phyloP scores from a whole-genome alignment of 2,113 vertebrate species.

The Ciconia boyciana region DNA sequence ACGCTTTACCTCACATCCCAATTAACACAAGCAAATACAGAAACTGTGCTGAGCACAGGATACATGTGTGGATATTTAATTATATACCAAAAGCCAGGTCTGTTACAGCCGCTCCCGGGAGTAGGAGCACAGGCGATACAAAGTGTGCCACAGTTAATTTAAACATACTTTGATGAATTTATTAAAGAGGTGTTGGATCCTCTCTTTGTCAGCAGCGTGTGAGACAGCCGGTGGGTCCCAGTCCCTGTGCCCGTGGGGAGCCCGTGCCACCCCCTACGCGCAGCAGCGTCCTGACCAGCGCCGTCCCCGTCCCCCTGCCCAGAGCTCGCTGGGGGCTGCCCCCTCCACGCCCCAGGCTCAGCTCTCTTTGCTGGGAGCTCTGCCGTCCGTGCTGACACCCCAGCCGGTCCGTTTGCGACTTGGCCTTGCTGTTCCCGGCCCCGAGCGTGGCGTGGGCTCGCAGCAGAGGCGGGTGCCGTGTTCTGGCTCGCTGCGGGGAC shows the following conservation, averaged over 20 bases:
- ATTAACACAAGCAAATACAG: conserved; percentile 45
- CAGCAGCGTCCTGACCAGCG: background rate
- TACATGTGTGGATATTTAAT: conserved; percentile 58
- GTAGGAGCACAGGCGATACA: background rate
- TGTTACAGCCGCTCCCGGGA: conserved; percentile 10
- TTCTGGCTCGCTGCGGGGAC: background rate
- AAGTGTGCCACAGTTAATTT: background rate
- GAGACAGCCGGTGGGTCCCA: background rate
- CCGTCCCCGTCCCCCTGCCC: background rate
- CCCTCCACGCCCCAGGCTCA: background rate
- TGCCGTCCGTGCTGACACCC: background rate
- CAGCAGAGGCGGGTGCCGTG: background rate
- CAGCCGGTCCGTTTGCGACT: background rate
- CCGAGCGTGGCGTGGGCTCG: rapidly evolving
- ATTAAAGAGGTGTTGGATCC: background rate
- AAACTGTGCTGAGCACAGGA: conserved; percentile 22
- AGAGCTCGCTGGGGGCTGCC: background rate
- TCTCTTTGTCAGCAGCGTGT: background rate
- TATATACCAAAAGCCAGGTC: conserved; percentile 1
- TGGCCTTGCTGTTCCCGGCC: rapidly evolving
- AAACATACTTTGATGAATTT: conserved; percentile 20
- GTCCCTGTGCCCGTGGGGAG: background rate
- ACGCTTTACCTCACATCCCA: conserved; percentile 39
- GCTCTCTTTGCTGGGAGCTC: background rate
- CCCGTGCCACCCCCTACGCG: rapidly evolving